Conservation (phyloP, 1,140 invertebrate genomes). For the Dendrolimus kikuchii region DNA sequence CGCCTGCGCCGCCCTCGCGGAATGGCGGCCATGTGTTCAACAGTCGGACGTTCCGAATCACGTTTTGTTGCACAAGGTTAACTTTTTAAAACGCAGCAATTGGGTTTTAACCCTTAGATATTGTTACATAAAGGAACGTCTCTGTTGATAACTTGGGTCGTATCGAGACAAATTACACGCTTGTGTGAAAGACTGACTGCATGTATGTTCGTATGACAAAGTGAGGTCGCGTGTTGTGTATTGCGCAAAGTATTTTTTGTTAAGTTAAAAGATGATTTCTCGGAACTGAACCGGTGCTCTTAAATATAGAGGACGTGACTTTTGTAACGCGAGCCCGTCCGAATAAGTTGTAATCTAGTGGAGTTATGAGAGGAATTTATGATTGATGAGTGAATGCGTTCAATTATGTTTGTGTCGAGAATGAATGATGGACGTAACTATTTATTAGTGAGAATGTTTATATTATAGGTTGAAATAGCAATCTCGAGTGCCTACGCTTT, state of each 20-base stretch:
- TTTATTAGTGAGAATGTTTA: conserved; percentile 70
- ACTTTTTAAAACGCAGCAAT: conserved; percentile 47
- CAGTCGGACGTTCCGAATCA: conserved; percentile 65
- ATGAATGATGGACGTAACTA: conserved; percentile 46
- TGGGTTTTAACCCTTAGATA: conserved; percentile 28
- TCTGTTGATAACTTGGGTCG: conserved; percentile 41
- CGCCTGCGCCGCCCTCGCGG: conserved; percentile 70
- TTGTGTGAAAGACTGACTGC: conserved; percentile 56
- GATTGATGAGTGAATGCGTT: conserved; percentile 20
- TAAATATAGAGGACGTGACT: conserved; percentile 44
- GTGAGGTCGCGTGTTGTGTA: conserved; percentile 32
- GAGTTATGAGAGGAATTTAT: conserved; percentile 33
- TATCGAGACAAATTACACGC: conserved; percentile 34
- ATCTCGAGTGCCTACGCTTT: conserved; percentile 72
- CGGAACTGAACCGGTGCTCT: conserved; percentile 68
- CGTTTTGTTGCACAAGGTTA: conserved; percentile 69
- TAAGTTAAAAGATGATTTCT: conserved; percentile 42
- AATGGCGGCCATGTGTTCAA: conserved; percentile 69
- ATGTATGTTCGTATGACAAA: conserved; percentile 36
- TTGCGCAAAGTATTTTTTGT: conserved; percentile 40
- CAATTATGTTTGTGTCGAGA: conserved; percentile 15
- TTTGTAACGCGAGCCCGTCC: conserved; percentile 62
- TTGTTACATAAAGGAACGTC: conserved; percentile 28
- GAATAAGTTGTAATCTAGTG: conserved; percentile 39
- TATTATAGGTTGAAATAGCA: conserved; percentile 63